Conservation (phyloP, 2,113 vertebrate genomes). For the Saimiri boliviensis region DNA sequence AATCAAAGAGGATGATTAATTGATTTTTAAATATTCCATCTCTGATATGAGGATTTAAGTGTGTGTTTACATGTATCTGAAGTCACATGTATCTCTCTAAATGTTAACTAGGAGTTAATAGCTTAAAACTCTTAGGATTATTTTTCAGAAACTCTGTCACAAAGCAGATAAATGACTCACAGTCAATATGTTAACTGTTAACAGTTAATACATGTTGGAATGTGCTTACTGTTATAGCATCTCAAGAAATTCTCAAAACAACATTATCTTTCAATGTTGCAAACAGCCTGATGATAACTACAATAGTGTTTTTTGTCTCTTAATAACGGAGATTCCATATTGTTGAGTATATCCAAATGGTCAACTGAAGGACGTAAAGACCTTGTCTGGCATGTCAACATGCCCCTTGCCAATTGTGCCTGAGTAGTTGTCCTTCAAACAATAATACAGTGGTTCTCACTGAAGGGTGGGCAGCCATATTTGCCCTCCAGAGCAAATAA, state of each 20-base stretch:
- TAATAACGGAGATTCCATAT: neutral
- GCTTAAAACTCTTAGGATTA: neutral
- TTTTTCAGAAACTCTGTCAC: slow-evolving; percentile 2
- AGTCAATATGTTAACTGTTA: neutral
- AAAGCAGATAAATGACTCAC: neutral
- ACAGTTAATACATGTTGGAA: neutral
- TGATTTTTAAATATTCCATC: neutral
- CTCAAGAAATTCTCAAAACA: neutral
- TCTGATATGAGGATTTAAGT: neutral
- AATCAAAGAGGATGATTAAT: neutral
- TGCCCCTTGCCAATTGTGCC: neutral
- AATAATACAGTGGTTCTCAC: neutral
- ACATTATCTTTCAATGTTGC: neutral
- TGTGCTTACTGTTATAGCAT: neutral
- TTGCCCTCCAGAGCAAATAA: neutral
- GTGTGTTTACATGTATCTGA: neutral
- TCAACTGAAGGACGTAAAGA: neutral
- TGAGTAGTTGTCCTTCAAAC: neutral
- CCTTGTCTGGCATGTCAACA: neutral
- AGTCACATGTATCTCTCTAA: neutral
- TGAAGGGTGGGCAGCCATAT: neutral
- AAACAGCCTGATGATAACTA: neutral
- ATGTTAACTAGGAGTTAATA: neutral
- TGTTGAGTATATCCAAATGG: neutral
- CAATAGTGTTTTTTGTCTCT: neutral